A percentile compares a stretch with the other conserved stretches of the same genome.
phyloP scores from a whole-genome alignment of 2,113 vertebrate genomes.

The Cavia porcellus region DNA sequence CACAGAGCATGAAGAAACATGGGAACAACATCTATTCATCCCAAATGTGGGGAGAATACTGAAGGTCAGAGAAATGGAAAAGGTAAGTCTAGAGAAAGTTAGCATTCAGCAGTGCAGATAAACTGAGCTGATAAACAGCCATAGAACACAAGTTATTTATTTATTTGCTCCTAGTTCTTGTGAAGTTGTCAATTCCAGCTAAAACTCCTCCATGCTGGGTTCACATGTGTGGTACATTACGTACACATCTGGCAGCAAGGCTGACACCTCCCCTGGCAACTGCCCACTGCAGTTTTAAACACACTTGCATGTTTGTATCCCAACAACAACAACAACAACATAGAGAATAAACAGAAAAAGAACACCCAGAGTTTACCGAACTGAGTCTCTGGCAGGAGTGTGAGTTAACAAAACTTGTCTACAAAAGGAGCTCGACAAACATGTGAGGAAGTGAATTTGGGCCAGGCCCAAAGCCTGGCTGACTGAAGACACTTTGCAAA shows the following conservation, averaged over 20 bases:
- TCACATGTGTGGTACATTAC: conserved; percentile 85
- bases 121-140: conserved; percentile 77
- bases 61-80: conserved; percentile 71
- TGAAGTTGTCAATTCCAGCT: conserved; percentile 78
- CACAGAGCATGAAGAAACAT: neutral
- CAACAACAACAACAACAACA: conserved; percentile 73
- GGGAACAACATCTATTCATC: conserved; percentile 17
- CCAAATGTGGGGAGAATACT: conserved; percentile 45
- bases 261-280: conserved; percentile 77
- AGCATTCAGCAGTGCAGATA: conserved; percentile 76
- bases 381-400: neutral
- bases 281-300: conserved; percentile 78
- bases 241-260: conserved; percentile 86
- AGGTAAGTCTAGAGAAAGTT: conserved; percentile 68
- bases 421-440: neutral
- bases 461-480: conserved; percentile 19
- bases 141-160: conserved; percentile 80
- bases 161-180: conserved; percentile 79
- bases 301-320: conserved; percentile 81
- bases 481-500: neutral
- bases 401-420: neutral
- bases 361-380: neutral
- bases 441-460: conserved; percentile 2
- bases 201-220: conserved; percentile 74
- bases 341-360: conserved; percentile 29